phyloP scores from a whole-genome alignment of 2,797 vertebrate genomes.

The Falco concolor region DNA sequence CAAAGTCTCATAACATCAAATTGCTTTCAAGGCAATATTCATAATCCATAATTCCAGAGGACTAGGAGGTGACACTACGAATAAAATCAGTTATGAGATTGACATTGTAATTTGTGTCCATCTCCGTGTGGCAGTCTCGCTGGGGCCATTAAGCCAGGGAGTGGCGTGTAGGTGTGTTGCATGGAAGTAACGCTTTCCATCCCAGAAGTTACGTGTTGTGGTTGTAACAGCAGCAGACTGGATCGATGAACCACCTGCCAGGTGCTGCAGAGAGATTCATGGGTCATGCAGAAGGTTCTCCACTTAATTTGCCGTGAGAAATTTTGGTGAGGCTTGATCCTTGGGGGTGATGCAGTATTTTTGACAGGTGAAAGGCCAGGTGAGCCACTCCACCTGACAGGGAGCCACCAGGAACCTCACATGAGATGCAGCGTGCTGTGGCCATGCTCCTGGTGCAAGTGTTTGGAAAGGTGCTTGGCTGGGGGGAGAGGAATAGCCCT shows the following conservation, averaged over 20 bases:
- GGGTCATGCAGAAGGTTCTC: not conserved
- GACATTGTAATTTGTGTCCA: not conserved
- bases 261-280: not conserved
- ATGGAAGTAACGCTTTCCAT: not conserved
- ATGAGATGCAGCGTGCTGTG: not conserved
- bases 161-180: not conserved
- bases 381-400: not conserved
- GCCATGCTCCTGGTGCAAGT: not conserved
- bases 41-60: not conserved
- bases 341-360: not conserved
- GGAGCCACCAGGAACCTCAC: not conserved
- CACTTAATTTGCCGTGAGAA: not conserved
- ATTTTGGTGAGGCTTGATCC: not conserved
- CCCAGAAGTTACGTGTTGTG: not conserved
- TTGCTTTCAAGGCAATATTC: not conserved
- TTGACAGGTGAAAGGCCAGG: not conserved
- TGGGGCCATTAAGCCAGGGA: not conserved
- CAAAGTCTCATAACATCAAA: not conserved
- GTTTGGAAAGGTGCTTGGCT: not conserved
- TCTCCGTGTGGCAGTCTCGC: not conserved
- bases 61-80: not conserved
- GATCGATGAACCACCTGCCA: not conserved
- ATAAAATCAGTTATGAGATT: not conserved
- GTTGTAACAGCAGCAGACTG: not conserved
- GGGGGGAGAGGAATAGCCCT: not conserved